A percentile compares a stretch with the other conserved stretches of the same genome.
These are phyloP conservation scores for Phalera bucephala DNA, from an alignment of 2,888 invertebrate genomes.

Conservation along the genomic window DNA sequence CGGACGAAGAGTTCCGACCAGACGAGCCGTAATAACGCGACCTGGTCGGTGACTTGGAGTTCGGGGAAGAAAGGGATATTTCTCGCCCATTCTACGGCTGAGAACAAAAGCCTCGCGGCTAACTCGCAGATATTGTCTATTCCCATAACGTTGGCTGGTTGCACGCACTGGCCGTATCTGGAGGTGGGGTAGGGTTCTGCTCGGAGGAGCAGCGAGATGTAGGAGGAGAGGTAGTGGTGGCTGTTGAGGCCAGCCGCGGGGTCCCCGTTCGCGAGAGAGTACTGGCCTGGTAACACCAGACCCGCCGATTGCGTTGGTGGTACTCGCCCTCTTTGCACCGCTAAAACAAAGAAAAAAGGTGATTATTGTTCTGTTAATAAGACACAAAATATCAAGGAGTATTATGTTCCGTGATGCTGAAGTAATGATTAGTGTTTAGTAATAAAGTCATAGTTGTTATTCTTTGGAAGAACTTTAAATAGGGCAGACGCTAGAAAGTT, in stretches of 20 bases:
- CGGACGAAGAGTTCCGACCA: slow-evolving; percentile 99
- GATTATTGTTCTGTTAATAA: too few species aligned
- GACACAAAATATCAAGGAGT: too few species aligned
- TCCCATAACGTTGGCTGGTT: slow-evolving; percentile 98
- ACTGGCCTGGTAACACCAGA: slow-evolving; percentile 93
- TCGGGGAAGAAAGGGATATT: slow-evolving; percentile 99
- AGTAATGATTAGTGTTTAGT: too few species aligned
- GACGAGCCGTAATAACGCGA: slow-evolving; percentile 95
- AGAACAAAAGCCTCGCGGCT: slow-evolving; percentile 96
- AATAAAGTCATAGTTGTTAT: too few species aligned
- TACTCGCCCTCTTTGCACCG: slow-evolving; percentile 98
- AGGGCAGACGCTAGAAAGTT: too few species aligned
- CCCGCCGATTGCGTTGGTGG: slow-evolving; percentile 95
- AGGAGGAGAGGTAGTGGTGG: slow-evolving; percentile 96
- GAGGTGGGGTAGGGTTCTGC: slow-evolving; percentile 98
- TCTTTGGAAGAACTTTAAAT: too few species aligned
- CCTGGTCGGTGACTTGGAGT: slow-evolving; percentile 96
- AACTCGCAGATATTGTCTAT: slow-evolving; percentile 99
- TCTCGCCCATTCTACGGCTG: slow-evolving; percentile 98
- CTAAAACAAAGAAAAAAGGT: too few species aligned
- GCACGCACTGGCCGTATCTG: slow-evolving; percentile 97
- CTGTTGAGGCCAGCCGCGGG: slow-evolving; percentile 92
- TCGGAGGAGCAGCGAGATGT: slow-evolving; percentile 96
- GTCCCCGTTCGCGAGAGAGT: slow-evolving; percentile 94
- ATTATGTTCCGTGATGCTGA: too few species aligned